These are phyloP conservation scores for Drosophila erecta DNA, from an alignment of 1,140 invertebrate species.

Conservation along the genomic window DNA sequence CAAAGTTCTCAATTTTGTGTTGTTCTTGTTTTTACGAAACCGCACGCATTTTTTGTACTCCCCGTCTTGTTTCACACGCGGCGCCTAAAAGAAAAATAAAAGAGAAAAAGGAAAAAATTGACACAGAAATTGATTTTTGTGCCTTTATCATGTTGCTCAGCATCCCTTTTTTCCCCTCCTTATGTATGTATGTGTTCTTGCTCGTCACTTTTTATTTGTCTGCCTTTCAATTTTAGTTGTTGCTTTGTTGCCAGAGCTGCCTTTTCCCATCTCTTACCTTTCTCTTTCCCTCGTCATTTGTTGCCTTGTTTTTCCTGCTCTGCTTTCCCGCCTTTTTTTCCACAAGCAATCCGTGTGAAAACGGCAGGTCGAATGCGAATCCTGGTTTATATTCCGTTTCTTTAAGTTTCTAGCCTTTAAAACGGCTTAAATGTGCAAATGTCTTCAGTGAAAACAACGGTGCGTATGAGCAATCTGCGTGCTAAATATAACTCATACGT, in stretches of 20 bases:
- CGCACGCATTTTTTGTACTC: constrained; percentile 38
- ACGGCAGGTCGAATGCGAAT: background rate
- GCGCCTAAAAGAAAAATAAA: constrained; percentile 22
- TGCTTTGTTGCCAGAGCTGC: constrained; percentile 31
- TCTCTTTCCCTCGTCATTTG: constrained; percentile 3
- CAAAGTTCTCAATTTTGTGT: background rate
- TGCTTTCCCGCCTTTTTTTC: constrained; percentile 20
- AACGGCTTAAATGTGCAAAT: background rate
- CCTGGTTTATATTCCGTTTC: too few relatives aligned
- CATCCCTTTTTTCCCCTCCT: constrained; percentile 29
- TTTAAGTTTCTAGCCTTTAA: background rate
- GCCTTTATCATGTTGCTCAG: constrained; percentile 69
- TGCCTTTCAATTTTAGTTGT: constrained; percentile 52
- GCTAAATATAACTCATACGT: background rate
- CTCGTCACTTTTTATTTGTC: constrained; percentile 42
- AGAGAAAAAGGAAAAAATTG: constrained; percentile 51
- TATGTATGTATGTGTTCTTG: constrained; percentile 21
- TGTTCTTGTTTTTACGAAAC: constrained; percentile 1
- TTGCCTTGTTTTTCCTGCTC: constrained; percentile 27
- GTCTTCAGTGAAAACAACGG: background rate
- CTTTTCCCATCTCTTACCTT: background rate
- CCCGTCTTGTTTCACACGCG: constrained; percentile 42
- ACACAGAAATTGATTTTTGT: constrained; percentile 78
- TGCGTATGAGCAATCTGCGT: constrained; percentile 6
- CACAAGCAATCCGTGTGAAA: constrained; percentile 1